Conservation (phyloP, 2,113 vertebrate genomes). For the Pomatorhinus ruficollis region DNA sequence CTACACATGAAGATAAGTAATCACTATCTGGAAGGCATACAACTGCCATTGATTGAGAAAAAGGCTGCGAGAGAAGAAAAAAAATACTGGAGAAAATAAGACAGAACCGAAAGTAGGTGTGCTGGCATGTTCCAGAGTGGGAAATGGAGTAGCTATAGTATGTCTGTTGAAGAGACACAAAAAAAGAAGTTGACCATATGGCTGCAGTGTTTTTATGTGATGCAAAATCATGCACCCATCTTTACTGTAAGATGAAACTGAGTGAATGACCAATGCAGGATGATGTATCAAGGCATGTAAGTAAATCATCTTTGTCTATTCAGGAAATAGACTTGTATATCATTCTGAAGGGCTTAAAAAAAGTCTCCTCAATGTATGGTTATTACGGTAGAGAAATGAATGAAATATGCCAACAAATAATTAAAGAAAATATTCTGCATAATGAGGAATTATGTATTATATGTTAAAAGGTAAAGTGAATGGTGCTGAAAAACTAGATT, state of each 20-base stretch:
- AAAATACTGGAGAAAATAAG: not conserved
- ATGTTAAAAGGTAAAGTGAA: not conserved
- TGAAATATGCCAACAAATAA: not conserved
- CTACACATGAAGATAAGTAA: not conserved
- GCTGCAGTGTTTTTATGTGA: not conserved
- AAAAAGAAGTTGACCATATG: not conserved
- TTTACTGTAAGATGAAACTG: not conserved
- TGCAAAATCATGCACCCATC: not conserved
- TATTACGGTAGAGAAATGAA: not conserved
- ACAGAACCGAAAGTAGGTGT: not conserved
- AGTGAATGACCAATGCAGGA: not conserved
- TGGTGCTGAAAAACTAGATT: not conserved
- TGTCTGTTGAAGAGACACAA: not conserved
- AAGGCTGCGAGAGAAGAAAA: fast-evolving
- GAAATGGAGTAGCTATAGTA: fast-evolving
- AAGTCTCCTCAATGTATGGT: not conserved
- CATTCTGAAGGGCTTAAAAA: not conserved
- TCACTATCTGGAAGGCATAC: not conserved
- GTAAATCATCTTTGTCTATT: not conserved
- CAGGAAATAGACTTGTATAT: not conserved
- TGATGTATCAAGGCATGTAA: not conserved
- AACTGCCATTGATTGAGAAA: not conserved
- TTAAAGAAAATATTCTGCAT: not conserved
- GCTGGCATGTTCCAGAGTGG: not conserved
- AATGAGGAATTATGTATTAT: not conserved